Percentiles rank a stretch among this genome's conserved stretches.
Evolutionary conservation across 2,888 invertebrate species (phyloP).

Genomic region (Chrysotoxum bicinctum): DNA sequence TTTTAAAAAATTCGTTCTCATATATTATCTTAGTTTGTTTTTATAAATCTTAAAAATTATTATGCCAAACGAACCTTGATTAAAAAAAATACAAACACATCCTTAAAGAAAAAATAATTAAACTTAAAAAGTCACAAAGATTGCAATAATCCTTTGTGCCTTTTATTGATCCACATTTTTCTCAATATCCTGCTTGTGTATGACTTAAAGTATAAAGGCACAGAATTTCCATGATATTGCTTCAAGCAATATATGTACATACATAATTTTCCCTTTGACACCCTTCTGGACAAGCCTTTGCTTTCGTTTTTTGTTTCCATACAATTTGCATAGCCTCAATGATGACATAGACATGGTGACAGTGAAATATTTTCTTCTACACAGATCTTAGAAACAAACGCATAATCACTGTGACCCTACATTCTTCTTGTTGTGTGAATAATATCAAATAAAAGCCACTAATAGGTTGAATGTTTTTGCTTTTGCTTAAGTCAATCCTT

Average conservation of each 20-base stretch:
- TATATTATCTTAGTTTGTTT: too few species aligned
- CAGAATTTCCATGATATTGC: background rate
- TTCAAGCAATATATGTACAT: conserved; percentile 25
- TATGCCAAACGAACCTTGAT: too few species aligned
- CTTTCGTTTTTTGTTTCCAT: background rate
- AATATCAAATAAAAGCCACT: conserved; percentile 31
- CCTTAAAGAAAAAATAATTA: too few species aligned
- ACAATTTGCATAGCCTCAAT: background rate
- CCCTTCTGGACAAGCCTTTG: conserved; percentile 38
- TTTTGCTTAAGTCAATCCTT: too few species aligned
- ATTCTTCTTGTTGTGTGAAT: conserved; percentile 38
- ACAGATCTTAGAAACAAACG: conserved; percentile 40
- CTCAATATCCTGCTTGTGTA: too few species aligned
- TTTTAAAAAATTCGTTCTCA: too few species aligned
- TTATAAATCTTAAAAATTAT: too few species aligned
- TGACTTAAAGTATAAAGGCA: background rate
- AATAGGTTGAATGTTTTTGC: background rate
- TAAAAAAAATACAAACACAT: too few species aligned
- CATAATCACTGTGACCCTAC: conserved; percentile 36
- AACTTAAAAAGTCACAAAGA: too few species aligned
- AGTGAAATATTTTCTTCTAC: background rate
- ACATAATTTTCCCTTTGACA: conserved; percentile 26
- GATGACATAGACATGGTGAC: conserved; percentile 10
- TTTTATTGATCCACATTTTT: conserved; percentile 5
- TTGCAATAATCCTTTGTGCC: conserved; percentile 32